Base-by-base conservation (phyloP, 2,113 vertebrate genomes). In the Irena cyanogastra region DNA sequence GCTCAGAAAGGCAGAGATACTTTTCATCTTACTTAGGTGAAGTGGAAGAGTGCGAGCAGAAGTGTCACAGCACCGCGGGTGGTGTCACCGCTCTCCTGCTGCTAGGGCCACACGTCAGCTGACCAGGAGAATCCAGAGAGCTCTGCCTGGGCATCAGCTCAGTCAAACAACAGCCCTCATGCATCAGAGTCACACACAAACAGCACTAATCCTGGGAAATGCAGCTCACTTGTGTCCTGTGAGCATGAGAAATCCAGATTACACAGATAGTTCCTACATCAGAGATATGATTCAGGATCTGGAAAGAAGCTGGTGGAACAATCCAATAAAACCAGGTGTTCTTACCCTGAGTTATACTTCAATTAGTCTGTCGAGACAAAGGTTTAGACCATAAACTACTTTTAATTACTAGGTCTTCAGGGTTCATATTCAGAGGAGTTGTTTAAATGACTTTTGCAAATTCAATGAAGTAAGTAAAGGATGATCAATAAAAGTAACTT, bases 41-140 rank as follows among this genome's bases (percentile, higher is more conserved):
- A 50, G 61, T 28, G n/a, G 17, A 59, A 66, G 52, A 19, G 30
- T 1, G 7, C 24, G 21, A 89, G 60, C 1, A 7, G 30, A 39
- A 63, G 42, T 54, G 69, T 71, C 70, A 31, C 37, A 60, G 17
- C 33, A 5, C 71, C 6, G 79, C 0, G 1, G 66, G 71, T 15
- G 49, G 53, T 23, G 54, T 47, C 39, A 37, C 9, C 0, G 0
- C 2, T 2, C 37, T 39, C 44, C 76, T n/a, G 72, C 68, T 59
- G 26, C 17, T 47, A 18, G 0, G 0, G 65, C 26, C 57, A 53
- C 56, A 27, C 12, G 13, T 6, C 7, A 13, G 24, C n/a, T 6
- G 8, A 16, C 12, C 4, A 3, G 66, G 76, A 53, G 71, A 26
- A 45, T 35, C 35, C 1, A 2, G n/a, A 68, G 41, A 84, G 28